Percentiles rank a stretch among this genome's conserved stretches.
Evolutionary conservation across 1,140 invertebrate species (phyloP).

Genomic region (Listronotus oregonensis): DNA sequence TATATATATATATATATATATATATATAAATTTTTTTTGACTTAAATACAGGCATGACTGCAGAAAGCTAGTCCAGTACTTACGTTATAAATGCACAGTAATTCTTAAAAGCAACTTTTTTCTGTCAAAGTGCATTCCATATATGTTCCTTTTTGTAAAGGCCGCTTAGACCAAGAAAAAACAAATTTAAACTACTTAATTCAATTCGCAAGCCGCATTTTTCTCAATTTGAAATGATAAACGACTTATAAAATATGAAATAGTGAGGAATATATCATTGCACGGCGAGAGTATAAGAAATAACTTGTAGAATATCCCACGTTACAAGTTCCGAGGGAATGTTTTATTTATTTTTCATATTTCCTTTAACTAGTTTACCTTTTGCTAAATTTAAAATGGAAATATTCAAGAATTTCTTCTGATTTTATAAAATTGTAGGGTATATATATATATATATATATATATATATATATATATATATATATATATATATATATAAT

Average conservation of each 20-base stretch:
- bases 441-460: too few species aligned
- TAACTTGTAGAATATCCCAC: slow-evolving; percentile 37
- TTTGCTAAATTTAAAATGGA: slow-evolving; percentile 23
- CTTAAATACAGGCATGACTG: too few species aligned
- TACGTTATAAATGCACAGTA: too few species aligned
- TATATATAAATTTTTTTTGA: too few species aligned
- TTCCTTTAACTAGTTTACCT: slow-evolving; percentile 30
- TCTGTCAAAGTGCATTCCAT: neutral
- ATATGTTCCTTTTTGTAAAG: slow-evolving; percentile 4
- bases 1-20: too few species aligned
- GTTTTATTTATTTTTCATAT: slow-evolving; percentile 36
- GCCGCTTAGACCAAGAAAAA: slow-evolving; percentile 14
- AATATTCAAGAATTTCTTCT: slow-evolving; percentile 14
- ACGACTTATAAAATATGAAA: slow-evolving; percentile 31
- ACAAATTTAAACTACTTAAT: slow-evolving; percentile 19
- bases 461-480: too few species aligned
- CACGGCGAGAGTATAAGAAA: slow-evolving; percentile 22
- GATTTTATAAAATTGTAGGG: too few species aligned
- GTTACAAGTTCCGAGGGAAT: slow-evolving; percentile 29
- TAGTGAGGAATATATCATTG: slow-evolving; percentile 32
- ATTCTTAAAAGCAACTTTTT: neutral
- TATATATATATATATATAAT: too few species aligned
- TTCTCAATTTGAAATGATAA: slow-evolving; percentile 31
- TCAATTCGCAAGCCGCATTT: slow-evolving; percentile 24
- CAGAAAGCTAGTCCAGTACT: too few species aligned